Base-by-base conservation (phyloP, 2,888 invertebrate genomes). In the Dicycla oo region DNA sequence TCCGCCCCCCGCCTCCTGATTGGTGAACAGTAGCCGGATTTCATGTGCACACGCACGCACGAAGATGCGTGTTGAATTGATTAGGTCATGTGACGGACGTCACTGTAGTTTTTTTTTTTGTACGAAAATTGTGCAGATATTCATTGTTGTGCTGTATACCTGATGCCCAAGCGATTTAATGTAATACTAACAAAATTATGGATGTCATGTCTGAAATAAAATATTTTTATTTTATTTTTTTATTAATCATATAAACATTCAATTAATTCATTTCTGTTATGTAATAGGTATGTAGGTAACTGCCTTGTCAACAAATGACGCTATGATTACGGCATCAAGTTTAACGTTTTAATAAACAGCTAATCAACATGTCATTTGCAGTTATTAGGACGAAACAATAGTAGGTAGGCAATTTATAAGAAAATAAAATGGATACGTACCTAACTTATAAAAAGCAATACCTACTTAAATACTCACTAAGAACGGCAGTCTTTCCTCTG, bases 11-110 rank as follows among this genome's bases (percentile, higher is more conserved):
- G 81, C 86, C 76, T 87, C 81, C 90, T 93, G 93, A 94, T 95
- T 95, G 95, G 94, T 91, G 93, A 88, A 93, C 93, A 88, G 94
- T 92, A 93, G 94, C 92, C 86, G 86, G 86, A 90, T 91, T 89
- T 88, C 77, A 78, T 83, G 80, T 65, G 80, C 75, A 82, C 85
- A 87, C 88, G 89, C 87, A 82, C 74, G 82, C 78, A 73, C 60
- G 47, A 57, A 72, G 62, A 81, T 81, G 76, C 87, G 84, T 80
- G 85, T 87, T 81, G 80, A 85, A 89, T 88, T 86, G 87, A 85
- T 88, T 86, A 82, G 70, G 71, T 83, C 70, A 84, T 75, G 65
- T 80, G 64, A 23, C 43, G 66, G 61, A 78, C 60, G 65, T 63
- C 73, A 67, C 73, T 75, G 18, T 73, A 30, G 56, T 34, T 38